Percentiles rank a stretch among this genome's conserved stretches.
Conservation (phyloP, 2,797 vertebrate genomes). For the Poecilia gillii region DNA sequence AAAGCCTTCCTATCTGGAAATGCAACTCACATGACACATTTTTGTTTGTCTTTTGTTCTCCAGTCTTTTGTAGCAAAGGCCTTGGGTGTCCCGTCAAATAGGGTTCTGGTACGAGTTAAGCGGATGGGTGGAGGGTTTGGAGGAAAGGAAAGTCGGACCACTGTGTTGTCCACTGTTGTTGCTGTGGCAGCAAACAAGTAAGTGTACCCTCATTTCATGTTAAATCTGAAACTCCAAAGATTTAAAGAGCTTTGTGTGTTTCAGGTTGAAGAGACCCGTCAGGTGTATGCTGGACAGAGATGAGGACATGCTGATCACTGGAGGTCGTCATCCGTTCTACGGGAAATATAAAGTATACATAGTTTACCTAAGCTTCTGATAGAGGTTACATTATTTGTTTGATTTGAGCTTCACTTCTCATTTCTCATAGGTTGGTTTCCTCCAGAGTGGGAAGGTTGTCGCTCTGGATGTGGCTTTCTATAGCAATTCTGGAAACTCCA, state of each 20-base stretch:
- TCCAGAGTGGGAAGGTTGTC: slow-evolving; percentile 85
- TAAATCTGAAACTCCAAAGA: not conserved
- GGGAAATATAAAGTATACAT: slow-evolving; percentile 89
- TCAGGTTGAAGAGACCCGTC: slow-evolving; percentile 86
- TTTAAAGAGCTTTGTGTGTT: not conserved
- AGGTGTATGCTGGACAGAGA: slow-evolving; percentile 95
- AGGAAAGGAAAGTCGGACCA: slow-evolving; percentile 90
- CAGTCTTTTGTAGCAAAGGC: slow-evolving; percentile 83
- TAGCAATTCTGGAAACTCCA: slow-evolving; percentile 88
- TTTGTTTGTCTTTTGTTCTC: not conserved
- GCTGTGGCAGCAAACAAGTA: slow-evolving; percentile 92
- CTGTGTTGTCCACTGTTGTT: slow-evolving; percentile 84
- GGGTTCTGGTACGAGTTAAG: slow-evolving; percentile 90
- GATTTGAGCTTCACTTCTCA: not conserved
- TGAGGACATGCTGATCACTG: slow-evolving; percentile 94
- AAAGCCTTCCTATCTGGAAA: not conserved
- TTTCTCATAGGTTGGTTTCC: slow-evolving; percentile 87
- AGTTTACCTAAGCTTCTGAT: not conserved
- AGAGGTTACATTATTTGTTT: not conserved
- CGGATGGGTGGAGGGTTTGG: slow-evolving; percentile 96
- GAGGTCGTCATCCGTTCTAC: slow-evolving; percentile 92
- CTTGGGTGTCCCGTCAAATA: slow-evolving; percentile 87
- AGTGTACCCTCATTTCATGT: accelerated
- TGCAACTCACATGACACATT: not conserved
- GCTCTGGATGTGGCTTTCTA: slow-evolving; percentile 89